Evolutionary conservation across 2,888 invertebrate species (phyloP).

Genomic region (Urechis unicinctus): DNA sequence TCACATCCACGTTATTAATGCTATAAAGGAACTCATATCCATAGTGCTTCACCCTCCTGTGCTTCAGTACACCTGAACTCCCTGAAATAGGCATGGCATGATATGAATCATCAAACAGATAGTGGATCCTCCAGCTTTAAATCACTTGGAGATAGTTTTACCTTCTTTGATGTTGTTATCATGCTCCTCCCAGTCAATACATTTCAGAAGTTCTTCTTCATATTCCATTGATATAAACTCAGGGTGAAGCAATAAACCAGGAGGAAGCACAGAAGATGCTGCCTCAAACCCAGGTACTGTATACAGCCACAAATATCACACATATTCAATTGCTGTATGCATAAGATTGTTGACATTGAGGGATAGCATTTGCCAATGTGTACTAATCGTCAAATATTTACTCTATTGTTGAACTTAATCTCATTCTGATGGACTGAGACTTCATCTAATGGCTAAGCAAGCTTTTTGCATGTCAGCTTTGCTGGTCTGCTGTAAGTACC

Average conservation of each 20-base stretch:
- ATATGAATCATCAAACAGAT: no score
- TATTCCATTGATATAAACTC: constrained; percentile 68
- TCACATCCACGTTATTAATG: constrained; percentile 74
- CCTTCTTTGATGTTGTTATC: constrained; percentile 4
- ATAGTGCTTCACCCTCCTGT: constrained; percentile 80
- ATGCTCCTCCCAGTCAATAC: constrained; percentile 55
- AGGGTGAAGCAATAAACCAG: constrained; percentile 65
- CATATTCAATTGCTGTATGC: background rate
- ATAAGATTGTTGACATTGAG: no score
- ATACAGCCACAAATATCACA: constrained; percentile 14
- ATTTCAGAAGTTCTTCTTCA: constrained; percentile 60
- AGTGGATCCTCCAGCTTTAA: no score
- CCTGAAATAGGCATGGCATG: no score
- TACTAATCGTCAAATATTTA: no score
- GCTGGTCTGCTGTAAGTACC: no score
- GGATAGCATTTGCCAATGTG: no score
- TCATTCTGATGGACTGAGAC: no score
- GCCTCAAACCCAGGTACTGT: constrained; percentile 46
- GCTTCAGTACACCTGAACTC: constrained; percentile 61
- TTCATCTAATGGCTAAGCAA: no score
- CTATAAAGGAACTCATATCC: constrained; percentile 88
- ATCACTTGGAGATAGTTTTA: no score
- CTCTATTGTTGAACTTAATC: no score
- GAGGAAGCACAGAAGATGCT: constrained; percentile 52
- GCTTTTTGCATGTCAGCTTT: no score